Percentiles rank a stretch among this genome's conserved stretches.
Conservation (phyloP, 1,140 invertebrate genomes). For the Belonocnema kinseyi region DNA sequence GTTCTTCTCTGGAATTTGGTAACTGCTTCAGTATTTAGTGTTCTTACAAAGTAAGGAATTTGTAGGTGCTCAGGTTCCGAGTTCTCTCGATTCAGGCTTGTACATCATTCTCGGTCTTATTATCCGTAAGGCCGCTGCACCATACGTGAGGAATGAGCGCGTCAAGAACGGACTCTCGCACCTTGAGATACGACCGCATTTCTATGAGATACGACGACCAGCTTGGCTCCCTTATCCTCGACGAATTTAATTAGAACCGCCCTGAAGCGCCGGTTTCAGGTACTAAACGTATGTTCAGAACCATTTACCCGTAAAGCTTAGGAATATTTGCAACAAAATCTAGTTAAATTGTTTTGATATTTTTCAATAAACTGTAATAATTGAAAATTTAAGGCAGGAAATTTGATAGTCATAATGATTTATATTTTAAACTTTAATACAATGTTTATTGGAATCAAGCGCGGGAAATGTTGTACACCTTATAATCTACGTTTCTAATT, state of each 20-base stretch:
- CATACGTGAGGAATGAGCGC: constrained; percentile 25
- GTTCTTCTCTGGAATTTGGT: neutral
- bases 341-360: neutral
- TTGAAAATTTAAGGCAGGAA: neutral
- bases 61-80: neutral
- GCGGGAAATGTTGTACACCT: no score
- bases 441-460: no score
- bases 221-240: constrained; percentile 31
- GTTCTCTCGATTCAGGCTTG: neutral
- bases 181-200: constrained; percentile 28
- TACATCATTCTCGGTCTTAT: constrained; percentile 28
- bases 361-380: neutral
- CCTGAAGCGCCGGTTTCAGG: constrained; percentile 38
- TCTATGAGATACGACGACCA: constrained; percentile 20
- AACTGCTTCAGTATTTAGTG: neutral
- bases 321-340: constrained; percentile 7
- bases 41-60: neutral
- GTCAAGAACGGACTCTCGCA: constrained; percentile 12
- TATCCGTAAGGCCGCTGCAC: constrained; percentile 7
- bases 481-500: no score
- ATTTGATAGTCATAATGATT: no score
- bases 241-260: constrained; percentile 48
- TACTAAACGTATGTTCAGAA: constrained; percentile 9
- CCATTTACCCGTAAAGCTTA: neutral
- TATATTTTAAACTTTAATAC: no score